Percentiles rank a stretch among this genome's conserved stretches.
Evolutionary conservation across 2,113 vertebrate genomes (phyloP).

Genomic region (Siniperca knerii): DNA sequence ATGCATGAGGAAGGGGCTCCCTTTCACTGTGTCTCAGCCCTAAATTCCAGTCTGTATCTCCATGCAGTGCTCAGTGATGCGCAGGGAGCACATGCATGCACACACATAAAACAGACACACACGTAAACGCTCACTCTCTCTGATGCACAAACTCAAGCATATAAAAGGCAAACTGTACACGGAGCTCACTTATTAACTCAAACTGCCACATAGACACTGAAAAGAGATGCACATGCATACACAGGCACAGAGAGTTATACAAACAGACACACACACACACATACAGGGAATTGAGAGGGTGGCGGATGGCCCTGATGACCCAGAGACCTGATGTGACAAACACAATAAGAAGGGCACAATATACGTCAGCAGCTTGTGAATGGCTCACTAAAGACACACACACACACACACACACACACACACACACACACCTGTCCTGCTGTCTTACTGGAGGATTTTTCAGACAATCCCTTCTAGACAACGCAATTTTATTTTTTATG

Average conservation of each 20-base stretch:
- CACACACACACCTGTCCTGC: not conserved
- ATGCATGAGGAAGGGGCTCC: constrained; percentile 72
- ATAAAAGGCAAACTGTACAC: constrained; percentile 25
- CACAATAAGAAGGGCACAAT: constrained; percentile 60
- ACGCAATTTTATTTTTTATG: not conserved
- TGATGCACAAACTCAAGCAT: constrained; percentile 7
- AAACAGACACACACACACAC: not conserved
- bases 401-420: constrained; percentile 21
- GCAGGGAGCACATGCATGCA: constrained; percentile 33
- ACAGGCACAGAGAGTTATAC: not conserved
- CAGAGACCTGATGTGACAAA: constrained; percentile 41
- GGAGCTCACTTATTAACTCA: constrained; percentile 32
- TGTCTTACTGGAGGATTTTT: not conserved
- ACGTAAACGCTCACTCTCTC: constrained; percentile 15
- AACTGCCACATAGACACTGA: constrained; percentile 10
- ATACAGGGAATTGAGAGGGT: not conserved
- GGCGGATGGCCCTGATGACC: constrained; percentile 30
- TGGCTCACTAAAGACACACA: constrained; percentile 39
- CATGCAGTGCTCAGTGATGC: constrained; percentile 64
- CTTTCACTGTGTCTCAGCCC: constrained; percentile 62
- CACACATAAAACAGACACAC: constrained; percentile 22
- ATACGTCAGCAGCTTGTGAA: constrained; percentile 53
- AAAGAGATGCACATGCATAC: not conserved
- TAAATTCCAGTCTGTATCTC: constrained; percentile 75
- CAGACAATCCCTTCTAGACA: not conserved